These are phyloP conservation scores for Stenopsyche tienmushanensis DNA, from an alignment of 1,140 invertebrate genomes.

Conservation along the genomic window DNA sequence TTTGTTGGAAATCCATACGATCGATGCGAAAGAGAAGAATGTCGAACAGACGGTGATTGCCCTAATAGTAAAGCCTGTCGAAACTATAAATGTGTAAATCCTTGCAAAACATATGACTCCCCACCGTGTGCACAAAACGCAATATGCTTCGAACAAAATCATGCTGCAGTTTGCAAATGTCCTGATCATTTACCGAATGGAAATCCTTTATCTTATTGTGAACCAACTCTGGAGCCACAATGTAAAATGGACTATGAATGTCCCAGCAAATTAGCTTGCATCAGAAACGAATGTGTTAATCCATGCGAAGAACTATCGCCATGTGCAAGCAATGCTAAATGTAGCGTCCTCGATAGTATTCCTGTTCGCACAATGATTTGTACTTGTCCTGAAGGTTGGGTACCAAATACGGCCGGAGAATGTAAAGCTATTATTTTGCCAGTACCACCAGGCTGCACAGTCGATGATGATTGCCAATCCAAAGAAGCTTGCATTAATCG, in stretches of 20 bases:
- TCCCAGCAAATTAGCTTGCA: conserved; percentile 76
- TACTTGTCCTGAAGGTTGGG: conserved; percentile 79
- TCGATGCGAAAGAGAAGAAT: conserved; percentile 77
- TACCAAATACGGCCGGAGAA: conserved; percentile 73
- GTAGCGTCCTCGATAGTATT: conserved; percentile 76
- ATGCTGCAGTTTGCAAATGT: conserved; percentile 73
- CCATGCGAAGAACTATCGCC: conserved; percentile 74
- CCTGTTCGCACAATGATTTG: conserved; percentile 83
- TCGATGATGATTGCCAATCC: conserved; percentile 74
- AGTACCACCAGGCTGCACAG: conserved; percentile 69
- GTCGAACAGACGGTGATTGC: conserved; percentile 74
- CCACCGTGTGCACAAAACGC: conserved; percentile 79
- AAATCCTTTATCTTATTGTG: conserved; percentile 77
- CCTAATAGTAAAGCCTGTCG: conserved; percentile 69
- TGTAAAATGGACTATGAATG: conserved; percentile 79
- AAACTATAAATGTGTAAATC: conserved; percentile 71
- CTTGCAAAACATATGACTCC: conserved; percentile 63
- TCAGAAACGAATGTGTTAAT: conserved; percentile 75
- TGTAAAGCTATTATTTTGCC: conserved; percentile 72
- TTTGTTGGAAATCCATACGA: conserved; percentile 74
- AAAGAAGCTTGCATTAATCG: conserved; percentile 82
- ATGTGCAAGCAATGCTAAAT: conserved; percentile 69
- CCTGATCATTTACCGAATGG: conserved; percentile 72
- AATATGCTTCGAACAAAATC: conserved; percentile 74
- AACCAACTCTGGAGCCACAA: conserved; percentile 64